These are phyloP conservation scores for Idaea straminata DNA, from an alignment of 2,888 invertebrate species.

Conservation along the genomic window DNA sequence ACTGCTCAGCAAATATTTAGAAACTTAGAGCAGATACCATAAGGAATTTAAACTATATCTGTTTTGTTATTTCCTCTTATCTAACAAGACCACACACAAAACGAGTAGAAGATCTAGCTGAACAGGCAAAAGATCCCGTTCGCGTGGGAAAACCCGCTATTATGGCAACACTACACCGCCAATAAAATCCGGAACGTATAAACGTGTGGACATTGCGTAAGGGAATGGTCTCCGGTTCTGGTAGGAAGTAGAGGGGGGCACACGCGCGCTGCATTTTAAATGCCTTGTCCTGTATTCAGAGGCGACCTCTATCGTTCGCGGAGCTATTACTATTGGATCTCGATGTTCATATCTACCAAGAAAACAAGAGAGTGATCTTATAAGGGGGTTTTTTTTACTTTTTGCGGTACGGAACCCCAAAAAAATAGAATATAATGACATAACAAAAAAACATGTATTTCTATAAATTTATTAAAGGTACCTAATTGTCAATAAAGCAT, in stretches of 20 bases:
- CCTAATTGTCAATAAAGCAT: too few species aligned
- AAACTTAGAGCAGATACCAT: too few species aligned
- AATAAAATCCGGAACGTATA: conserved; percentile 25
- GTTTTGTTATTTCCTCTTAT: not conserved
- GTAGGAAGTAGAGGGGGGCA: conserved; percentile 38
- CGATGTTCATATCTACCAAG: conserved; percentile 11
- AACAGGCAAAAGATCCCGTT: not conserved
- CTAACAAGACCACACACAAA: not conserved
- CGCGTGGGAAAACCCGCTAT: not conserved
- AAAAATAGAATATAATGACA: too few species aligned
- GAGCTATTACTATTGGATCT: conserved; percentile 13
- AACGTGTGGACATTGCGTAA: conserved; percentile 9
- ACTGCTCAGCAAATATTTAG: not conserved
- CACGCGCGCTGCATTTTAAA: conserved; percentile 59
- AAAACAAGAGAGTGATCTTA: not conserved
- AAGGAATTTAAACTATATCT: too few species aligned
- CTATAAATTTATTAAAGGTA: too few species aligned
- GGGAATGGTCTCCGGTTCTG: conserved; percentile 20
- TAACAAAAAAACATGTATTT: too few species aligned
- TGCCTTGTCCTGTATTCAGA: conserved; percentile 40
- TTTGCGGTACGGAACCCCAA: not conserved
- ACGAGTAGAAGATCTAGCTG: not conserved
- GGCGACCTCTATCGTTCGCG: conserved; percentile 29
- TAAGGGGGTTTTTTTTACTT: not conserved
- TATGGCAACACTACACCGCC: conserved; percentile 16